Base-by-base conservation (phyloP, 2,888 invertebrate species). In the Nezara viridula region DNA sequence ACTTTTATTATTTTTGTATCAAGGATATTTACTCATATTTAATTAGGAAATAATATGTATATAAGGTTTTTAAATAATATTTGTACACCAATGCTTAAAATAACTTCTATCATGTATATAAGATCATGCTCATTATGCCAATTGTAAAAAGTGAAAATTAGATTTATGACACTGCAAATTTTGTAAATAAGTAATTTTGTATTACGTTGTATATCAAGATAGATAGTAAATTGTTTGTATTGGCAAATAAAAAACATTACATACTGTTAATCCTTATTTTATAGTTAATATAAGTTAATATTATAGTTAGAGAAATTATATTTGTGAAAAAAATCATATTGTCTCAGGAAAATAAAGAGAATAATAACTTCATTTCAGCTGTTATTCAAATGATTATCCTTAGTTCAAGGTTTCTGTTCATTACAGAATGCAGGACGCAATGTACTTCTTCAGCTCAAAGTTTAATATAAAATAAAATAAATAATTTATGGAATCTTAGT, bases 131-230 rank as follows among this genome's bases (percentile, higher is more conserved):
- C 66, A 66, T 66, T 66, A 27, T 60, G 60, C 21, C 77, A 40
- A 32, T 37, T 77, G 21, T 40, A 77, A 40, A 37, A 77, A 81
- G 10, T 77, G 40, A 81, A 81, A 44, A n/a, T n/a, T 81, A 32
- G 40, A 81, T 81, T 81, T 81, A 81, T 7, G 19, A 66, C 66
- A 32, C 6, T 60, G n/a, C n/a, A 60, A 60, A 60, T 27, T 55
- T n/a, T 66, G 66, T 32, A 66, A 66, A 66, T 66, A 66, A 66
- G 66, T 66, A 66, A 66, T 44, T 81, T 81, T 81, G 81, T 77
- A 40, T 60, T 12, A 77, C 40, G 24, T 77, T 77, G 37, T 81
- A 44, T 2, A 81, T 44, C n/a, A 81, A 44, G 24, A n/a, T 81
- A 9, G 2, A n/a, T n/a, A 81, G 44, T 81, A n/a, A 81, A 44